Percentiles rank a stretch among this genome's conserved stretches.
Evolutionary conservation across 2,888 invertebrate species (phyloP).

Genomic region (Troilus luridus): DNA sequence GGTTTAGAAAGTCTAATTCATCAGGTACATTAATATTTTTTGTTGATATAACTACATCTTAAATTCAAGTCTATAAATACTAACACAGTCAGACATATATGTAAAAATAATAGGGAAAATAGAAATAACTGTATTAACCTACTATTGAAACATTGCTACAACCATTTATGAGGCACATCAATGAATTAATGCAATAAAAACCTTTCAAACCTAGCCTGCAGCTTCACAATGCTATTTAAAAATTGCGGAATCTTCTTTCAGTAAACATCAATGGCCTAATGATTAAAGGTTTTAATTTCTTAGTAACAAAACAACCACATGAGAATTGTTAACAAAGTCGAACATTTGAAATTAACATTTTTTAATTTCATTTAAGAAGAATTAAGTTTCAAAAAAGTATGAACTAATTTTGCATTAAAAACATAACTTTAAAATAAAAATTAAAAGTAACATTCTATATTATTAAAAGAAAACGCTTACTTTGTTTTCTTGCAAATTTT

Average conservation of each 20-base stretch:
- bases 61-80: neutral
- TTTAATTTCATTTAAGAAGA: neutral
- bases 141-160: neutral
- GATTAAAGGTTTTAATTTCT: neutral
- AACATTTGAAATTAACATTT: neutral
- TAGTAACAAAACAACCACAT: neutral
- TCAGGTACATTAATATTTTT: constrained; percentile 19
- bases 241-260: neutral
- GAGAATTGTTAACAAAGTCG: neutral
- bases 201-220: neutral
- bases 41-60: neutral
- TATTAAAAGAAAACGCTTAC: neutral
- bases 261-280: neutral
- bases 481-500: neutral
- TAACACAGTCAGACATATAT: neutral
- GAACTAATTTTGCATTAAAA: too few species aligned
- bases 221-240: neutral
- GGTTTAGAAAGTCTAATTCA: neutral
- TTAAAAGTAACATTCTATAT: too few species aligned
- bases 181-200: neutral
- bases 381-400: neutral
- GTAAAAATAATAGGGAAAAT: neutral
- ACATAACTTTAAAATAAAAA: too few species aligned
- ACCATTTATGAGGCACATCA: neutral
- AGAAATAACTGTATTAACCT: neutral